These are phyloP conservation scores for Rhizoglyphus robini DNA, from an alignment of 1,140 invertebrate species.

Conservation along the genomic window DNA sequence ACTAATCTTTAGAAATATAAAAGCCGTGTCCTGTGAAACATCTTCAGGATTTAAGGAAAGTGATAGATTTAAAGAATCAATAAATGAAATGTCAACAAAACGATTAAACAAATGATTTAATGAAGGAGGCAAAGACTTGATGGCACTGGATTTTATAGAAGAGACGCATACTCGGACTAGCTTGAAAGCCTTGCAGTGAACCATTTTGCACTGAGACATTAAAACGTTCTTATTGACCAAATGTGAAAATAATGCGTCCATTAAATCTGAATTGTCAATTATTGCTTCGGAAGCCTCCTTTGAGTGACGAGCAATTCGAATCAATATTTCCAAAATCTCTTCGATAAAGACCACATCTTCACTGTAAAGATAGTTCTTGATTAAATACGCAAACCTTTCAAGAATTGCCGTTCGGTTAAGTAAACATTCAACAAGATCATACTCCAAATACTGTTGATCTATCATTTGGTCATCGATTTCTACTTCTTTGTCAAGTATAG, in stretches of 20 bases:
- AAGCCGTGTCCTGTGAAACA: not conserved
- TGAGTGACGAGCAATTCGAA: slow-evolving; percentile 22
- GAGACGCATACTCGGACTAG: slow-evolving; percentile 13
- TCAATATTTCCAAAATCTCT: slow-evolving; percentile 23
- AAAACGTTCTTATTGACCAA: not conserved
- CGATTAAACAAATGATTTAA: not conserved
- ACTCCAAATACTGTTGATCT: slow-evolving; percentile 19
- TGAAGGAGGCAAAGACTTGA: not conserved
- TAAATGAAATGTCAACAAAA: not conserved
- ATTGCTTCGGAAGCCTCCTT: not conserved
- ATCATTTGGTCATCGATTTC: slow-evolving; percentile 16
- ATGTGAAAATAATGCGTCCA: slow-evolving; percentile 5
- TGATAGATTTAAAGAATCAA: slow-evolving; percentile 16
- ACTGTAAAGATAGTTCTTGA: slow-evolving; percentile 1
- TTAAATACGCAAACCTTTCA: slow-evolving; percentile 17
- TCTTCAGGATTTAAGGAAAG: slow-evolving; percentile 18
- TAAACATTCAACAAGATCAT: slow-evolving; percentile 19
- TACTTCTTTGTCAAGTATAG: slow-evolving; percentile 1
- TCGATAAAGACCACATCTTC: not conserved
- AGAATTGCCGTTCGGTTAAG: slow-evolving; percentile 22
- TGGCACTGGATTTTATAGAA: not conserved
- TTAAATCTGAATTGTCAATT: slow-evolving; percentile 11
- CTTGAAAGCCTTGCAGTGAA: slow-evolving; percentile 17
- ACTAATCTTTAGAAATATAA: slow-evolving; percentile 8
- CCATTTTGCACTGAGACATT: not conserved